Conservation (phyloP, 2,113 vertebrate species). For the Setophaga petechia region DNA sequence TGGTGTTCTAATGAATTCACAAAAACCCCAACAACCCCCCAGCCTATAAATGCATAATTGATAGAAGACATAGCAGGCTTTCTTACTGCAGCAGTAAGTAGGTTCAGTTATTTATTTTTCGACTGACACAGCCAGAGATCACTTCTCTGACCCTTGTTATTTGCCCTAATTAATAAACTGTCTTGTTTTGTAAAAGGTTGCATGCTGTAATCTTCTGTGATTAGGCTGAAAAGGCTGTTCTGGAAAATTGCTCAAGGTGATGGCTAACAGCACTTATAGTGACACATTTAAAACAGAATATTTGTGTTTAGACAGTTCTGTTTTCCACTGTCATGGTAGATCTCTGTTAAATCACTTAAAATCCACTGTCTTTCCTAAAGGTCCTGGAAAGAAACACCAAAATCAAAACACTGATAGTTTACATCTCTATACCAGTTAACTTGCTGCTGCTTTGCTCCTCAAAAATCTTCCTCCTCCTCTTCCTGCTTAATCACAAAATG, state of each 20-base stretch:
- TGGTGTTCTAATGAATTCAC: background rate
- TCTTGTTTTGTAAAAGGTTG: background rate
- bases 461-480: background rate
- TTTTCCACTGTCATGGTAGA: background rate
- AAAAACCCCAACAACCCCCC: fast-evolving
- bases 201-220: background rate
- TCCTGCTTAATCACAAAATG: background rate
- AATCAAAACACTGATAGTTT: background rate
- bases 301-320: background rate
- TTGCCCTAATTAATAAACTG: background rate
- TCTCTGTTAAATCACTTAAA: background rate
- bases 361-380: background rate
- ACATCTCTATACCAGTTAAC: background rate
- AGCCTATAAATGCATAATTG: background rate
- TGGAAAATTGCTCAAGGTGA: background rate
- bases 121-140: background rate
- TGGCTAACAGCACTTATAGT: background rate
- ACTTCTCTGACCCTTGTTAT: background rate
- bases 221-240: background rate
- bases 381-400: background rate
- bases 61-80: background rate
- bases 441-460: background rate
- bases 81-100: background rate
- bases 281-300: background rate
- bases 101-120: background rate